These are phyloP conservation scores for Leptinotarsa lineolata DNA, from an alignment of 1,140 invertebrate species.

Conservation along the genomic window DNA sequence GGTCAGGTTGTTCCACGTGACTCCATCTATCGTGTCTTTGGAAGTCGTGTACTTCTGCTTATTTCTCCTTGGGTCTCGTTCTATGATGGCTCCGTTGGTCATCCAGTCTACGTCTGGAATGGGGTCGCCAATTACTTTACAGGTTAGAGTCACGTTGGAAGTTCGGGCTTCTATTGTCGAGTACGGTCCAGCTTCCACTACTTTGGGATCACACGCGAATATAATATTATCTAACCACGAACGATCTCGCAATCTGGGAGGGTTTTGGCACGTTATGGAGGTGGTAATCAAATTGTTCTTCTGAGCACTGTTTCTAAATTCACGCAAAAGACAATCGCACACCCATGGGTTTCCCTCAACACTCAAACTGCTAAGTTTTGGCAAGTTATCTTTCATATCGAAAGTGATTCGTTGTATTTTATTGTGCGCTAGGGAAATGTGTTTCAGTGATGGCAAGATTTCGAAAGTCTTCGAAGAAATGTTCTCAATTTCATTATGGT, in stretches of 20 bases:
- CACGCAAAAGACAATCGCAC: constrained; percentile 82
- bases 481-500: constrained; percentile 70
- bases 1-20: constrained; percentile 77
- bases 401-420: constrained; percentile 61
- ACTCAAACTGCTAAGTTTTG: constrained; percentile 74
- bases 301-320: constrained; percentile 77
- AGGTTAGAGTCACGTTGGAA: constrained; percentile 76
- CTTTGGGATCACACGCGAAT: constrained; percentile 83
- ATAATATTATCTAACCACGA: constrained; percentile 74
- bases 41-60: constrained; percentile 59
- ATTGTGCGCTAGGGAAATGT: constrained; percentile 73
- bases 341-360: constrained; percentile 84
- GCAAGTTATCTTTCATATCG: constrained; percentile 54
- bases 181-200: constrained; percentile 62
- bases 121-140: constrained; percentile 77
- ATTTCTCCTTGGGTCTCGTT: constrained; percentile 62
- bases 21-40: constrained; percentile 56
- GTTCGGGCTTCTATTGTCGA: constrained; percentile 63
- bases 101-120: constrained; percentile 77
- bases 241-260: constrained; percentile 66
- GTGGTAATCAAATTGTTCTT: constrained; percentile 72
- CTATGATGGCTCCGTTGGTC: constrained; percentile 67
- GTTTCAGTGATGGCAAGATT: constrained; percentile 69
- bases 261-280: constrained; percentile 72
- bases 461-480: constrained; percentile 74